Conservation (phyloP, 1,140 invertebrate species). For the Drosophila nannoptera region DNA sequence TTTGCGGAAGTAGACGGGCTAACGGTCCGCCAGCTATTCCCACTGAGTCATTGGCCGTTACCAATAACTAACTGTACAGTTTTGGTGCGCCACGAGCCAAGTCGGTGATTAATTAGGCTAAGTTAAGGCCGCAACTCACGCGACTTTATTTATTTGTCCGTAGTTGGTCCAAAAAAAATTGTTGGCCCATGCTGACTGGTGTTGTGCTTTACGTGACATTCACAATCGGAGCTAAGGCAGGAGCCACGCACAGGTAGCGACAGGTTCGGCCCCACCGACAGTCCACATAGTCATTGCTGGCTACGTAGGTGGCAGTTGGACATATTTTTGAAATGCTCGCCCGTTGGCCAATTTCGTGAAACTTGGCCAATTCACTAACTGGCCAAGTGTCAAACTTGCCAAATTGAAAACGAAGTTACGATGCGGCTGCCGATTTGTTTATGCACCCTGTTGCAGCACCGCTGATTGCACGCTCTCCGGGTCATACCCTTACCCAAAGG, state of each 20-base stretch:
- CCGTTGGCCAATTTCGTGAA: constrained; percentile 34
- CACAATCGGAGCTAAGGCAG: constrained; percentile 55
- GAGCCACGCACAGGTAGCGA: constrained; percentile 55
- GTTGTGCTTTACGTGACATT: constrained; percentile 49
- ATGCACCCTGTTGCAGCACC: constrained; percentile 42
- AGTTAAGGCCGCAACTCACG: constrained; percentile 23
- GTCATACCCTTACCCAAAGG: background rate
- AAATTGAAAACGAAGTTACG: constrained; percentile 75
- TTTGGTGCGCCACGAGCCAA: constrained; percentile 4
- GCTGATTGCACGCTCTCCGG: constrained; percentile 7
- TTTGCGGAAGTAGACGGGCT: no score
- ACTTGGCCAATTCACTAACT: constrained; percentile 55
- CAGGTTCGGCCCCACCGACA: constrained; percentile 40
- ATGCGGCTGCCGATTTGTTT: constrained; percentile 68
- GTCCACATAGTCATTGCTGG: constrained; percentile 16
- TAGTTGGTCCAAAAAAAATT: constrained; percentile 4
- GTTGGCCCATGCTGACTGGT: constrained; percentile 17
- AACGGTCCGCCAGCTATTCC: background rate
- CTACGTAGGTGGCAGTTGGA: constrained; percentile 65
- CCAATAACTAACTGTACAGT: background rate
- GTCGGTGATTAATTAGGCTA: constrained; percentile 27
- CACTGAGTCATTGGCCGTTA: background rate
- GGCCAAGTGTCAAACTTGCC: constrained; percentile 70
- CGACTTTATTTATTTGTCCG: constrained; percentile 8
- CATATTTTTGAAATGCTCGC: constrained; percentile 35